Conservation (phyloP, 2,888 invertebrate genomes). For the Lysandra bellargus region DNA sequence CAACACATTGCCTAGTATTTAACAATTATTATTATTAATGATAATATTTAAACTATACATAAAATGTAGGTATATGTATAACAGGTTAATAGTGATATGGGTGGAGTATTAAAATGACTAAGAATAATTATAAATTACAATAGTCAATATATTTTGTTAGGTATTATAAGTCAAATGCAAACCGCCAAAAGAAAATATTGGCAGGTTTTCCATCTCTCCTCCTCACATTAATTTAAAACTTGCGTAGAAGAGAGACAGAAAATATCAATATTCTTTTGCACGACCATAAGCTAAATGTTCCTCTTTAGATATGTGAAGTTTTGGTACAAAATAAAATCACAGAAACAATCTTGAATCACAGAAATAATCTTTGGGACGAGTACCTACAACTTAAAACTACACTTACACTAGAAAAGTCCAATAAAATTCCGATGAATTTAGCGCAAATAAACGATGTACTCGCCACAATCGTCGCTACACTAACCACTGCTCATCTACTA, state of each 20-base stretch:
- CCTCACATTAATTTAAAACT: background rate
- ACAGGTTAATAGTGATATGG: conserved; percentile 3
- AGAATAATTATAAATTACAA: background rate
- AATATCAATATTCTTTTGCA: background rate
- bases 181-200: background rate
- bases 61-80: background rate
- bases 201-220: background rate
- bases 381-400: conserved; percentile 55
- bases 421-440: conserved; percentile 61
- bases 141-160: background rate
- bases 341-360: background rate
- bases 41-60: background rate
- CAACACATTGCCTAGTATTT: background rate
- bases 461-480: conserved; percentile 61
- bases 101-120: conserved; percentile 15
- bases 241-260: background rate
- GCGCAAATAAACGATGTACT: conserved; percentile 76
- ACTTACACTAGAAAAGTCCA: conserved; percentile 63
- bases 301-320: conserved; percentile 27
- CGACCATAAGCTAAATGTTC: conserved; percentile 17
- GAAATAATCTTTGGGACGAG: conserved; percentile 52
- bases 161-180: background rate
- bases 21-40: background rate
- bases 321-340: background rate
- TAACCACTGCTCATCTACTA: conserved; percentile 34